Evolutionary conservation across 2,888 invertebrate genomes (phyloP), one percentile per base, ranked within the genome.

Genomic region (Thelaira solivaga): DNA sequence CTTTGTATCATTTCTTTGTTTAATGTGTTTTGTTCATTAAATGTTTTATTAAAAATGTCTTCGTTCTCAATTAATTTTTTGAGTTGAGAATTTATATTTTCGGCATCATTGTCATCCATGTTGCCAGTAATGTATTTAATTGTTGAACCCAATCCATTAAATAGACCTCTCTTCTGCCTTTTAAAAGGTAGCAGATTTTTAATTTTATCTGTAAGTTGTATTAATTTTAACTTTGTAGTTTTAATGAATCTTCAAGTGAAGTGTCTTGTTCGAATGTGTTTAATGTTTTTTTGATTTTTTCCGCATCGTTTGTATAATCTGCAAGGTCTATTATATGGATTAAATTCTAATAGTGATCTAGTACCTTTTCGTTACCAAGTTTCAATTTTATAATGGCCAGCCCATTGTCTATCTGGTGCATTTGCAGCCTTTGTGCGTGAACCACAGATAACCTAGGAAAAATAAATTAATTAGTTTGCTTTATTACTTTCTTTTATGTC

Each of bases 1-100:
- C 29, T 69, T 59, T 61, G 45, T 18, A 31, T 61, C 61, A 61
- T 61, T 20, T 61, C 36, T 36, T 11, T 53, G 6, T 53, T 61
- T n/a, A 61, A 20, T 43, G 4, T 59, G 10, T 2, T 29, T 59
- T 24, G 31, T 26, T 43, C 18, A 2, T 22, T 26, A 26, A 43
- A 4, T 57, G 13, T 39, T 22, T 57, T 2, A 2, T 39, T 39
- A n/a, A 39, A 2, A 22, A n/a, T n/a, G n/a, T n/a, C n/a, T n/a
- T n/a, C n/a, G n/a, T 45, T 61, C 22, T 31, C n/a, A n/a, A 20
- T 47, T 47, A 61, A 6, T n/a, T 18, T 13, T 29, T 31, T n/a
- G 22, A 62, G 20, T 51, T 51, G 49, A 26, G 13, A 11, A 26
- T 64, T 64, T 10, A 61, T 43, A 3, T 16, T 45, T 18, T 29